Conservation (phyloP, 2,797 vertebrate genomes). For the Periparus ater region DNA sequence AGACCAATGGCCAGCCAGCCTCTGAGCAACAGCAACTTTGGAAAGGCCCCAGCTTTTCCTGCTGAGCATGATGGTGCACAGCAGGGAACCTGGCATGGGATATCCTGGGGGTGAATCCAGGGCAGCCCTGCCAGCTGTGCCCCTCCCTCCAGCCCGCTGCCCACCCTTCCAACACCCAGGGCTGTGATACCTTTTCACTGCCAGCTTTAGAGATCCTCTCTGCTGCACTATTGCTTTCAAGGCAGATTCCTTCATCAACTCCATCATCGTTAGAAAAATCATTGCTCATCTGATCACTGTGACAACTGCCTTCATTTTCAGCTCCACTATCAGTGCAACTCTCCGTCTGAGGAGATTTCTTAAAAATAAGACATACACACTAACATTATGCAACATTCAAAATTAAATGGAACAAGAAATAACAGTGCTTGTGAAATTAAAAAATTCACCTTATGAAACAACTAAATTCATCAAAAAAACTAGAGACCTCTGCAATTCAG, state of each 20-base stretch:
- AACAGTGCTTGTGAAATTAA: neutral
- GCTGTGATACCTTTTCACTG: constrained; percentile 84
- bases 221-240: constrained; percentile 88
- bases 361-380: constrained; percentile 56
- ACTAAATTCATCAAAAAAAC: neutral
- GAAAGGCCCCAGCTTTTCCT: neutral
- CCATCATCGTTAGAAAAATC: constrained; percentile 97
- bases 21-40: neutral
- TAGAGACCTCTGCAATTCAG: neutral
- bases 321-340: constrained; percentile 99
- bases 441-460: neutral
- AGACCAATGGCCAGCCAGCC: neutral
- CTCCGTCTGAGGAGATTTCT: constrained; percentile 99
- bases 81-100: neutral
- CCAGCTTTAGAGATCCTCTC: constrained; percentile 90
- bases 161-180: neutral
- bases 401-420: neutral
- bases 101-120: neutral
- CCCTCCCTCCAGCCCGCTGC: neutral
- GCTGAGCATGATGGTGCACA: neutral
- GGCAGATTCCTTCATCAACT: constrained; percentile 97
- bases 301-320: constrained; percentile 99
- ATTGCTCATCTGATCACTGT: constrained; percentile 99
- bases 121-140: neutral
- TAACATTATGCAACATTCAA: constrained; percentile 1